These are phyloP conservation scores for Chironomus tentans DNA, from an alignment of 2,888 invertebrate genomes.

Conservation along the genomic window DNA sequence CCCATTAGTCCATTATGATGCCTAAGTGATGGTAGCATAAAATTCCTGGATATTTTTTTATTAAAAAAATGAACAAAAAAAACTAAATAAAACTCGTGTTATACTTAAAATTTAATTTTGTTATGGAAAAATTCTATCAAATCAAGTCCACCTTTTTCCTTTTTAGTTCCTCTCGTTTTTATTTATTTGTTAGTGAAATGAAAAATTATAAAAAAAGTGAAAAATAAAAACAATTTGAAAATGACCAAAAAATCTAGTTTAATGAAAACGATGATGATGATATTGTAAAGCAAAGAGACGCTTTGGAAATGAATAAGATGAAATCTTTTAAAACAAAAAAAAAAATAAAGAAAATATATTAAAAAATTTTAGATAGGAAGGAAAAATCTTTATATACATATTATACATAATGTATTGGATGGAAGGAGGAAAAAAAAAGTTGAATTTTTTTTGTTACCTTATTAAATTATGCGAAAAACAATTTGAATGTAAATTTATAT, in stretches of 20 bases:
- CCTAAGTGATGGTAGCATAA: background rate
- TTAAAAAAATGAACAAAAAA: background rate
- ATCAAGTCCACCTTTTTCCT: too few species aligned
- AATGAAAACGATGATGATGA: background rate
- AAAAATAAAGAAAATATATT: background rate
- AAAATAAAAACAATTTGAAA: background rate
- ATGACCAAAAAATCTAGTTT: slow-evolving; percentile 5
- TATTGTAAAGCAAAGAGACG: background rate
- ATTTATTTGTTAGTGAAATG: background rate
- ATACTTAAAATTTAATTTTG: background rate
- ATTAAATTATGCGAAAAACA: too few species aligned
- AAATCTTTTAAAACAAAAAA: background rate
- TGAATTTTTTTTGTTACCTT: too few species aligned
- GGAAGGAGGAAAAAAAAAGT: too few species aligned
- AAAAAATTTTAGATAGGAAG: too few species aligned
- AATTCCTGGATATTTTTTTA: slow-evolving; percentile 22
- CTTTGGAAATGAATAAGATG: background rate
- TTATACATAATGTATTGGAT: too few species aligned
- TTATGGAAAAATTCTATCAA: too few species aligned
- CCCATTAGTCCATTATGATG: background rate
- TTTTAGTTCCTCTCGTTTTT: too few species aligned
- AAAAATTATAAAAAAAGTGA: background rate
- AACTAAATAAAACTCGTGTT: background rate
- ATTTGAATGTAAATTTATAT: too few species aligned
- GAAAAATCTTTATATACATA: too few species aligned